A percentile compares a stretch with the other conserved stretches of the same genome.
These are phyloP conservation scores for Sarcophaga variegata DNA, from an alignment of 2,888 invertebrate genomes.

Conservation along the genomic window DNA sequence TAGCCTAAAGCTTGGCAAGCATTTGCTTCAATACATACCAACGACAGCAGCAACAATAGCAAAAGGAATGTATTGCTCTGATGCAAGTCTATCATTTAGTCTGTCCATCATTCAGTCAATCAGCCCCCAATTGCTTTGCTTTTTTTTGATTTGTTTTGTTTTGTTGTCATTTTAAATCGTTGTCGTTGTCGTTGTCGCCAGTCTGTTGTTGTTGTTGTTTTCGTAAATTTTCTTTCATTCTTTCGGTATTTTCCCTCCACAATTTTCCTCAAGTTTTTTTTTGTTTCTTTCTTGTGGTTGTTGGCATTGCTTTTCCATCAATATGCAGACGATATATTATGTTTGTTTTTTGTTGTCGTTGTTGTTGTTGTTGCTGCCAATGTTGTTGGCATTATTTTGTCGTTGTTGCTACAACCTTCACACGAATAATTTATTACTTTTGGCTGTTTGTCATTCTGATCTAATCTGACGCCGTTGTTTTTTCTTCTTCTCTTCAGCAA, in stretches of 20 bases:
- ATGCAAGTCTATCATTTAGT: conserved; percentile 32
- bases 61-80: conserved; percentile 34
- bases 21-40: not conserved
- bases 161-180: conserved; percentile 1
- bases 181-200: conserved; percentile 41
- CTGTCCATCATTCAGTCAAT: conserved; percentile 39
- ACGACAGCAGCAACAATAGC: not conserved
- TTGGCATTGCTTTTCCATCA: conserved; percentile 10
- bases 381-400: conserved; percentile 7
- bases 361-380: not conserved
- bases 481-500: too few species aligned
- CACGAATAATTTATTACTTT: conserved; percentile 72
- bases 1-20: too few species aligned
- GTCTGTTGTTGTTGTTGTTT: not conserved
- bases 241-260: not conserved
- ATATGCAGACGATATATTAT: conserved; percentile 38
- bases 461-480: conserved; percentile 69
- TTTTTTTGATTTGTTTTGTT: not conserved
- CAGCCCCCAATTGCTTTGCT: conserved; percentile 54
- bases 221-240: not conserved
- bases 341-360: conserved; percentile 31
- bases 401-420: conserved; percentile 59
- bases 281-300: not conserved
- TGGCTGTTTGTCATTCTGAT: conserved; percentile 73
- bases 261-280: conserved; percentile 11